phyloP scores from a whole-genome alignment of 2,113 vertebrate genomes.

The Callocephalon fimbriatum region DNA sequence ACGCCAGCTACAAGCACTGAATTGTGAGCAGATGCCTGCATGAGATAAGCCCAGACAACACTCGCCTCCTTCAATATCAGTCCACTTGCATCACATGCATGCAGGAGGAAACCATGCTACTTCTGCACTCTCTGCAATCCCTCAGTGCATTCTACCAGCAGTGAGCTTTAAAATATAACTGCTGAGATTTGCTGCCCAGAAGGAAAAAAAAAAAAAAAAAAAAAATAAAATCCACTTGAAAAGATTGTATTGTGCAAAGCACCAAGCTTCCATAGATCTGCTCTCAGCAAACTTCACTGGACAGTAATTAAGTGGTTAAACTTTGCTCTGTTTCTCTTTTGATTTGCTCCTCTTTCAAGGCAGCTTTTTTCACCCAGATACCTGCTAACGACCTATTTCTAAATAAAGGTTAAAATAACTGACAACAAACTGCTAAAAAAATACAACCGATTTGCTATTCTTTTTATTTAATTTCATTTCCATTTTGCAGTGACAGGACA shows the following conservation, averaged over 20 bases:
- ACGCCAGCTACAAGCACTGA: conserved; percentile 28
- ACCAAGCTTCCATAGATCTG: neutral
- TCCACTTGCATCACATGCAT: neutral
- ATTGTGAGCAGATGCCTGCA: conserved; percentile 77
- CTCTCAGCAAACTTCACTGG: neutral
- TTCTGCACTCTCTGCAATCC: neutral
- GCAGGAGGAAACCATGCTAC: neutral
- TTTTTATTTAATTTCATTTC: neutral
- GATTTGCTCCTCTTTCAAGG: neutral
- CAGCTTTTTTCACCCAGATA: neutral
- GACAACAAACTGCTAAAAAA: neutral
- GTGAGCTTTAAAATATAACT: neutral
- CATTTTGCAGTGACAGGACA: neutral
- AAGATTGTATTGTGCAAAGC: neutral
- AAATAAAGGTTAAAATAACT: neutral
- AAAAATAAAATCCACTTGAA: neutral
- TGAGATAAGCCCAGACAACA: conserved; percentile 59
- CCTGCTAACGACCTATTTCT: neutral
- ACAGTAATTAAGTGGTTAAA: neutral
- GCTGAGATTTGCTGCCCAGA: neutral
- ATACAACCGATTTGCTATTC: neutral
- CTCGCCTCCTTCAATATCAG: neutral
- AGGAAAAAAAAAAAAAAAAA: neutral
- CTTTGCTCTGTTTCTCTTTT: neutral
- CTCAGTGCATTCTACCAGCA: neutral